phyloP scores from a whole-genome alignment of 2,888 invertebrate genomes.

The Cheilosia vernalis region DNA sequence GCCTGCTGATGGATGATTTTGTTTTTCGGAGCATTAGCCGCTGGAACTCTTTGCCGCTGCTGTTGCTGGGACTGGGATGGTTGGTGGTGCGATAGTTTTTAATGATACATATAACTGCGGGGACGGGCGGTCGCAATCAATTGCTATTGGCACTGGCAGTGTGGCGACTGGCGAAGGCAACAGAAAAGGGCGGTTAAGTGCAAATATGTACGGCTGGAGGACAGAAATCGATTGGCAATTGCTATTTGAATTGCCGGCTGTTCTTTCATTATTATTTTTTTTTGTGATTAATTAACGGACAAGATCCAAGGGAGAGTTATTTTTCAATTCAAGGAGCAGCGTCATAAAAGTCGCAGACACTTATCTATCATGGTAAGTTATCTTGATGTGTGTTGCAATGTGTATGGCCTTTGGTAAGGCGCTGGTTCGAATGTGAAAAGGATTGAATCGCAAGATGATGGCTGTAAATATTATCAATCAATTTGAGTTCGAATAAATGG shows the following conservation, averaged over 20 bases:
- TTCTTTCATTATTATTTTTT: neutral
- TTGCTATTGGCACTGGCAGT: constrained; percentile 10
- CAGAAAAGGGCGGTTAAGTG: constrained; percentile 20
- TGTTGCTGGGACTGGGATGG: constrained; percentile 34
- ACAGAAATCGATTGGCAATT: constrained; percentile 57
- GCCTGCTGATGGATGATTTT: constrained; percentile 69
- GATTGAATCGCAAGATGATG: too few relatives aligned
- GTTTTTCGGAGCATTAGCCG: constrained; percentile 57
- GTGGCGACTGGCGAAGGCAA: neutral
- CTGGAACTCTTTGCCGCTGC: constrained; percentile 3
- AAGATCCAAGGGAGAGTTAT: constrained; percentile 31
- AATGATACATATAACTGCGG: constrained; percentile 55
- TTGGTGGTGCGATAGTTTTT: constrained; percentile 57
- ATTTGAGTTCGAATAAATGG: too few relatives aligned
- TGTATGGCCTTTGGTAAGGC: too few relatives aligned
- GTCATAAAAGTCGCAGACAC: constrained; percentile 21
- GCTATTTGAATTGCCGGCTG: constrained; percentile 65
- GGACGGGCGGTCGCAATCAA: constrained; percentile 51
- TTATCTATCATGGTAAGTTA: neutral
- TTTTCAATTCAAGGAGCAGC: constrained; percentile 33
- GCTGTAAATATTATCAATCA: too few relatives aligned
- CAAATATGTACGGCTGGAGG: constrained; percentile 27
- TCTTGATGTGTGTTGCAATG: too few relatives aligned
- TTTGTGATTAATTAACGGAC: constrained; percentile 57
- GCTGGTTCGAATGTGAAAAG: too few relatives aligned